Conservation (phyloP, 2,888 invertebrate genomes). For the Tethea ocularis region DNA sequence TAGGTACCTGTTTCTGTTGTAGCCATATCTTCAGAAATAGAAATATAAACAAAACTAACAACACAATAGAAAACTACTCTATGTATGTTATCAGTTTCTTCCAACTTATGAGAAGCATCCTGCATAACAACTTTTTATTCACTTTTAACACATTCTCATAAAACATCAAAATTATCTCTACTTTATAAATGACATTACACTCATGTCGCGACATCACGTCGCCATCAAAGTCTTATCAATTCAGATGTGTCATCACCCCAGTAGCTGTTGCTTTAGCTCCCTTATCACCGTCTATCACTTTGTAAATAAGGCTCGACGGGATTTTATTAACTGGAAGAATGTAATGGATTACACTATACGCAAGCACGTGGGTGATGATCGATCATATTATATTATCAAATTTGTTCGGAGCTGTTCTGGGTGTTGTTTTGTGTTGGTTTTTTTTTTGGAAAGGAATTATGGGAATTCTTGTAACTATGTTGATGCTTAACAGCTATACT, state of each 20-base stretch:
- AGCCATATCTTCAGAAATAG: too few relatives aligned
- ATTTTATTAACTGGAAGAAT: constrained; percentile 68
- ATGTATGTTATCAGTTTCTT: too few relatives aligned
- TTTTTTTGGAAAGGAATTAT: background rate
- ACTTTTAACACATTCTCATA: background rate
- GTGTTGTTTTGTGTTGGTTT: constrained; percentile 17
- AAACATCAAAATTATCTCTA: background rate
- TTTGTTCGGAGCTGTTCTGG: constrained; percentile 26
- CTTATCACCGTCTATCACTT: constrained; percentile 50
- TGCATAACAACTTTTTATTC: background rate
- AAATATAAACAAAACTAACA: too few relatives aligned
- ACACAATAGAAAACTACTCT: too few relatives aligned
- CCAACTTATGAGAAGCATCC: background rate
- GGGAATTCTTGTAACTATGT: background rate
- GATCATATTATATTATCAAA: constrained; percentile 52
- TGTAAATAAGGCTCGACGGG: constrained; percentile 66
- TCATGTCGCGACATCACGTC: constrained; percentile 25
- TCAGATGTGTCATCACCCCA: constrained; percentile 36
- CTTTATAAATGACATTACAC: constrained; percentile 15
- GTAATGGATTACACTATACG: constrained; percentile 62
- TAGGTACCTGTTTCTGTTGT: too few relatives aligned
- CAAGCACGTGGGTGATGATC: constrained; percentile 54
- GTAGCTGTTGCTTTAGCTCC: constrained; percentile 53
- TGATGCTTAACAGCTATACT: background rate
- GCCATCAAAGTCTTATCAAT: constrained; percentile 40